Percentiles rank a stretch among this genome's conserved stretches.
These are phyloP conservation scores for Drosophila yooni DNA, from an alignment of 2,888 invertebrate species.

Conservation along the genomic window DNA sequence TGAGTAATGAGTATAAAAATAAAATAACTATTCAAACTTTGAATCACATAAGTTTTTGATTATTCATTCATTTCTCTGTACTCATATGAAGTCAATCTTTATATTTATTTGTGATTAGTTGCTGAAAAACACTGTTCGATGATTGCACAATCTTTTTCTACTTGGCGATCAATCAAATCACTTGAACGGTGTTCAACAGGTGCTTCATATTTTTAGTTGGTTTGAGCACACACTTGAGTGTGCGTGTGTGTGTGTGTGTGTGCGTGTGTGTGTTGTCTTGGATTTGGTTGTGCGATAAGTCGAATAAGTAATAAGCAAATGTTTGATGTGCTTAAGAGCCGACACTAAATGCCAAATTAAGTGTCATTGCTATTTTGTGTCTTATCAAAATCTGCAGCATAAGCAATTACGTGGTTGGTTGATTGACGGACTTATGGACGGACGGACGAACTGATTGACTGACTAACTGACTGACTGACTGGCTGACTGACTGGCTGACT, in stretches of 20 bases:
- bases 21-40: neutral
- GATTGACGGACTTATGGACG: slow-evolving; percentile 22
- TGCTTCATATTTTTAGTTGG: slow-evolving; percentile 1
- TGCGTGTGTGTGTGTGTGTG: neutral
- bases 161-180: neutral
- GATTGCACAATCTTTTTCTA: neutral
- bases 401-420: slow-evolving; percentile 33
- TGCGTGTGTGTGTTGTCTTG: neutral
- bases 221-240: neutral
- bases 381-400: slow-evolving; percentile 45
- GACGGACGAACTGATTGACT: neutral
- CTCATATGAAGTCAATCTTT: neutral
- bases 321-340: slow-evolving; percentile 35
- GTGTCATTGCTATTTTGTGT: slow-evolving; percentile 34
- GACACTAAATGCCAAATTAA: slow-evolving; percentile 50
- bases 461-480: neutral
- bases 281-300: slow-evolving; percentile 23
- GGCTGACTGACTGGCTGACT: slow-evolving; percentile 9
- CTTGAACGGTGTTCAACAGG: neutral
- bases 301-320: slow-evolving; percentile 3
- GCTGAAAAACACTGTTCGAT: neutral
- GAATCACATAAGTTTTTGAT: neutral
- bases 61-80: neutral
- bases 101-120: neutral
- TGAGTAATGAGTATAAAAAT: neutral